Evolutionary conservation across 2,797 vertebrate genomes (phyloP).

Genomic region (Ispidina lecontei): DNA sequence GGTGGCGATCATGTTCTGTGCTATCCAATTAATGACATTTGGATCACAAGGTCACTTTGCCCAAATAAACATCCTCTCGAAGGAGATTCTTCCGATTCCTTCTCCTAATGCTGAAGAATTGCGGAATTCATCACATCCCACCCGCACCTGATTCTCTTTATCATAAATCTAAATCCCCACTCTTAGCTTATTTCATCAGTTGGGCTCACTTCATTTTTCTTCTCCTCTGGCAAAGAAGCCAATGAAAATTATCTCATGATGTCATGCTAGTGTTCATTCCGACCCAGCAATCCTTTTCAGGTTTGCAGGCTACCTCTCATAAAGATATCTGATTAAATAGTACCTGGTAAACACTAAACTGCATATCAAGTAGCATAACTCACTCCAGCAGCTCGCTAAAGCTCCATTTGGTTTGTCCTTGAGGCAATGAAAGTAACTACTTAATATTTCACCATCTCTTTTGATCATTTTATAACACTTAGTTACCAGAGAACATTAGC

Average conservation of each 20-base stretch:
- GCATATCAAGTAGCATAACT: conserved; percentile 39
- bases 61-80: conserved; percentile 66
- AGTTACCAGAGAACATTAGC: conserved; percentile 2
- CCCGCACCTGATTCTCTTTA: conserved; percentile 37
- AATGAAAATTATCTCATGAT: conserved; percentile 46
- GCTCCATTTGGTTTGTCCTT: conserved; percentile 25
- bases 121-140: conserved; percentile 20
- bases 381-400: conserved; percentile 14
- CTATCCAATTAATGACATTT: conserved; percentile 71
- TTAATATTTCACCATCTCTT: conserved; percentile 72
- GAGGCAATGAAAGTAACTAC: conserved; percentile 42
- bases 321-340: conserved; percentile 14
- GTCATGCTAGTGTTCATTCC: conserved; percentile 42
- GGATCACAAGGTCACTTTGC: conserved; percentile 78
- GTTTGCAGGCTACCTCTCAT: conserved; percentile 46
- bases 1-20: conserved; percentile 82
- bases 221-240: conserved; percentile 15
- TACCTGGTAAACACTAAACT: conserved; percentile 55
- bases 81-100: conserved; percentile 38
- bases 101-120: conserved; percentile 22
- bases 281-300: conserved; percentile 5
- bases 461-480: conserved; percentile 45
- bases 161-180: conserved; percentile 9
- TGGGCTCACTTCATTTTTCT: conserved; percentile 53
- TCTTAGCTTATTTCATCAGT: conserved; percentile 45